Evolutionary conservation across 2,113 vertebrate genomes (phyloP).

Genomic region (Aphyosemion australe): DNA sequence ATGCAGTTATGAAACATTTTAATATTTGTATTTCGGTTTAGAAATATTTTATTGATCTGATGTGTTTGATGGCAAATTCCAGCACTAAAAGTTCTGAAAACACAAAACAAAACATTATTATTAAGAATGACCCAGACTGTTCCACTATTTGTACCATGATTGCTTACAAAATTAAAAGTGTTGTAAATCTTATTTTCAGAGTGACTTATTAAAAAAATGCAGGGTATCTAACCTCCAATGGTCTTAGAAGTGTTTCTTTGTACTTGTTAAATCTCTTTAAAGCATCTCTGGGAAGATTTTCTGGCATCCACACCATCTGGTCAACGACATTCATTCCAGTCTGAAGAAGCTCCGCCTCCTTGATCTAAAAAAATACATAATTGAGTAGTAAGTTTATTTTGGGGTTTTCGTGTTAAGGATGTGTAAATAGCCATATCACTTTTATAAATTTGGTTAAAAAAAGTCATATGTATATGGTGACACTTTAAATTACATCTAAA

Average conservation of each 20-base stretch:
- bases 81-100: too few species aligned
- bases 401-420: too few species aligned
- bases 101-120: too few species aligned
- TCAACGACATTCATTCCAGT: conserved; percentile 56
- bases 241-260: conserved; percentile 82
- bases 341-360: conserved; percentile 42
- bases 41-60: background rate
- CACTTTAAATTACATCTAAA: too few species aligned
- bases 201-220: background rate
- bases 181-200: background rate
- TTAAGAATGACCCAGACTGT: too few species aligned
- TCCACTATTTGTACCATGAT: too few species aligned
- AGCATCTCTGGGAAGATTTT: conserved; percentile 80
- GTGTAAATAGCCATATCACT: too few species aligned
- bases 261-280: conserved; percentile 75
- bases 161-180: background rate
- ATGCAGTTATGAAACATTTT: background rate
- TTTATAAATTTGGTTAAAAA: too few species aligned
- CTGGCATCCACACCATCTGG: conserved; percentile 83
- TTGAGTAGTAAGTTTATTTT: too few species aligned
- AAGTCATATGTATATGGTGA: too few species aligned
- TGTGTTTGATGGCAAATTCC: background rate
- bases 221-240: conserved; percentile 79
- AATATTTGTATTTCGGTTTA: background rate
- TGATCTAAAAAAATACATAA: conserved; percentile 29